Evolutionary conservation across 2,113 vertebrate genomes (phyloP).

Genomic region (Cervus canadensis): DNA sequence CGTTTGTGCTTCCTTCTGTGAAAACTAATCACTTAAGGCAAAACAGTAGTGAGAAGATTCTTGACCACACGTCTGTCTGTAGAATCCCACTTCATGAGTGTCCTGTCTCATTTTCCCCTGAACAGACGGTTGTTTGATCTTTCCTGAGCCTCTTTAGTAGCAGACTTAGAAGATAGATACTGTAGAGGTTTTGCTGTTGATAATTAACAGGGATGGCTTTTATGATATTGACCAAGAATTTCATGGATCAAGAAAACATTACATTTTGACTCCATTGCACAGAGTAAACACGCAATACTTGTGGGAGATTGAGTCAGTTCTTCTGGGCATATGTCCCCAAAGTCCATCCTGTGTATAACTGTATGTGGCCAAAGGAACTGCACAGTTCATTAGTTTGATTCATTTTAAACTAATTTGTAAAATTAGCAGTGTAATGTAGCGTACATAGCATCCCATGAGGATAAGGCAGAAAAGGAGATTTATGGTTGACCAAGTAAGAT

Average conservation of each 20-base stretch:
- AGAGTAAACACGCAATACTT: not conserved
- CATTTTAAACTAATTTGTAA: not conserved
- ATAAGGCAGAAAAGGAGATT: not conserved
- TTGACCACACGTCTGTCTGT: accelerated
- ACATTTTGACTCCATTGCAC: not conserved
- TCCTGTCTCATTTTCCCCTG: not conserved
- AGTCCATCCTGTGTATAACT: not conserved
- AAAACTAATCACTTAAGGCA: not conserved
- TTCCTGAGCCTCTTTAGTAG: not conserved
- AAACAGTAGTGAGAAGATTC: not conserved
- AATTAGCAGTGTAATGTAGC: not conserved
- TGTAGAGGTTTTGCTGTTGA: not conserved
- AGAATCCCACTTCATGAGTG: not conserved
- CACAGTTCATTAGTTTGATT: not conserved
- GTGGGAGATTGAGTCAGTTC: not conserved
- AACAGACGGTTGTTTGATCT: not conserved
- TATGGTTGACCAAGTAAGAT: not conserved
- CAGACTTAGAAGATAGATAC: not conserved
- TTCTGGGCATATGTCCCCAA: not conserved
- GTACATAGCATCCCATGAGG: not conserved
- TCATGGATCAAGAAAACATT: not conserved
- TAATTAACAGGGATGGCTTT: not conserved
- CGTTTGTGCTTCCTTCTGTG: not conserved
- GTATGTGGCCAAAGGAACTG: not conserved
- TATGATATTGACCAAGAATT: not conserved